Evolutionary conservation across 2,113 vertebrate genomes (phyloP), one percentile per base, ranked within the genome.

Genomic region (Mus spicilegus): DNA sequence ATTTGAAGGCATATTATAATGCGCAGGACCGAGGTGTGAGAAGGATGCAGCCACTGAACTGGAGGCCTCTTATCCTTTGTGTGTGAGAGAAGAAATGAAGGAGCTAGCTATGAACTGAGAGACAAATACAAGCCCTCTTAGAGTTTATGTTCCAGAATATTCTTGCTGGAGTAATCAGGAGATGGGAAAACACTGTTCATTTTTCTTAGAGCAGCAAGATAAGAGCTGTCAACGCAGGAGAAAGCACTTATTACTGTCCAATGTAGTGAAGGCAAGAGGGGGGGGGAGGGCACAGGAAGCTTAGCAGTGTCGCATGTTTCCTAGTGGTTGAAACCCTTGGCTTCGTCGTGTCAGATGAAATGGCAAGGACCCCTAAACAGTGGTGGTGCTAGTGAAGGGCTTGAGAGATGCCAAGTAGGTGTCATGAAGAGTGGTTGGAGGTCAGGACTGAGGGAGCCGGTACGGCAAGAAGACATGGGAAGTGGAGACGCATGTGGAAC

Each of bases 141-240:
- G 75, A 84, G 26, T 70, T 93, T 63, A n/a, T 85, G 69, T 84
- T 96, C 13, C 67, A 72, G 7, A 17, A 75, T 80, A 61, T 91
- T 28, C 61, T 89, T 67, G 46, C 16, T 87, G 67, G 87, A 26
- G 20, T 56, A 65, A 19, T 46, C 95, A 89, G 61, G 65, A 36
- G 46, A 94, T 17, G 10, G 86, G 42, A 87, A 36, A 36, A 56
- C 36, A 54, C 26, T 46, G n/a, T 56, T 75, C 33, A 49, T 69
- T 28, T 82, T 81, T 77, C 54, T 82, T 93, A 56, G 84, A 90
- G 61, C 39, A 82, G 24, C 33, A 51, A 39, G 28, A 16, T 89
- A 26, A 87, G 54, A 82, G 30, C 46, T 76, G 33, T 36, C 70
- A 20, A 36, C 95, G 33, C 9, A 67, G 92, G 28, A 85, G 28